Conservation (phyloP, 2,888 invertebrate species). For the Erebia aethiops region DNA sequence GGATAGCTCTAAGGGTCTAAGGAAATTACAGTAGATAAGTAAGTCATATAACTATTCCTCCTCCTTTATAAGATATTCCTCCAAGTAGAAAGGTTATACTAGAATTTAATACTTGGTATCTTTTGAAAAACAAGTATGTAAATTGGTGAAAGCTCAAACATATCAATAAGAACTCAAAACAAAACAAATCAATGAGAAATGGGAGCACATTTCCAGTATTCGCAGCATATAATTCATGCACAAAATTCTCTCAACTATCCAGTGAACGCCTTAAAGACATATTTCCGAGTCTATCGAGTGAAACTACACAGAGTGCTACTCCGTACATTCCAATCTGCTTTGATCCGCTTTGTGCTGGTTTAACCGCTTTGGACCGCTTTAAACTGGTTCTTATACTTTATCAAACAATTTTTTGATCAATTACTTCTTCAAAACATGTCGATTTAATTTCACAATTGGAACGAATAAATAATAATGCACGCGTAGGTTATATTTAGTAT, state of each 20-base stretch:
- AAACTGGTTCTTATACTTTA: slow-evolving; percentile 28
- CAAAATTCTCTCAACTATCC: slow-evolving; percentile 10
- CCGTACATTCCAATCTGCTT: slow-evolving; percentile 24
- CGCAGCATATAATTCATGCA: background rate
- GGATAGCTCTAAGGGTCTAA: too few relatives aligned
- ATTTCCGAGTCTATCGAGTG: slow-evolving; percentile 22
- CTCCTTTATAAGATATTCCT: too few relatives aligned
- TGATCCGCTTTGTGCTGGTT: slow-evolving; percentile 36
- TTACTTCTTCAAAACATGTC: background rate
- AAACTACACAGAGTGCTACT: slow-evolving; percentile 20
- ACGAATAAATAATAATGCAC: background rate
- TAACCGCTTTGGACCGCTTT: slow-evolving; percentile 31
- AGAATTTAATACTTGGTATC: background rate
- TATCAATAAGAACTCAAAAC: background rate
- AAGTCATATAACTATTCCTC: too few relatives aligned
- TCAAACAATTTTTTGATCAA: slow-evolving; percentile 6
- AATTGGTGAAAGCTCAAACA: too few relatives aligned
- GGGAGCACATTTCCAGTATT: background rate
- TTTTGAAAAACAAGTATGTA: background rate
- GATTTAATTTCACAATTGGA: background rate
- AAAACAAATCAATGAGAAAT: background rate
- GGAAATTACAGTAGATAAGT: too few relatives aligned
- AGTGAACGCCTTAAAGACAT: slow-evolving; percentile 21
- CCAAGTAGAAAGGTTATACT: too few relatives aligned
- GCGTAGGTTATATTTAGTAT: too few relatives aligned